Conservation (phyloP, 2,888 invertebrate species). For the Caradrina clavipalpis region DNA sequence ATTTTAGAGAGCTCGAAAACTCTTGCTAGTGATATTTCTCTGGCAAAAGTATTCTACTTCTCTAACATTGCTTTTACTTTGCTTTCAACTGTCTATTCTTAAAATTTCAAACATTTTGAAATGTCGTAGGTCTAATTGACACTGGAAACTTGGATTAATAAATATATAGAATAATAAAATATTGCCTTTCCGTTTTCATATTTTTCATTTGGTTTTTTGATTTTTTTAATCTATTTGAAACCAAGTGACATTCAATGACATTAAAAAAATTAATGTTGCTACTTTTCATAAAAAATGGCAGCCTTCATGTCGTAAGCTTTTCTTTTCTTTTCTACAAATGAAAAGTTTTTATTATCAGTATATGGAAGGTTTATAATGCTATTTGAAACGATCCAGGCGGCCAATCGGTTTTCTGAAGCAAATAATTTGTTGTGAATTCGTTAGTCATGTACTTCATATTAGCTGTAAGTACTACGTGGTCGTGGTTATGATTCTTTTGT, state of each 20-base stretch:
- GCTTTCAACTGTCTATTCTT: too few relatives aligned
- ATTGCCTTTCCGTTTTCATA: too few relatives aligned
- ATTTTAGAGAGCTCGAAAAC: too few relatives aligned
- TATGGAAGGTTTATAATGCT: slow-evolving; percentile 81
- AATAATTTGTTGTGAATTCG: slow-evolving; percentile 74
- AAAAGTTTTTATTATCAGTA: slow-evolving; percentile 84
- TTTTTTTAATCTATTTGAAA: slow-evolving; percentile 26
- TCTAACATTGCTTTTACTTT: too few relatives aligned
- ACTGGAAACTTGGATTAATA: too few relatives aligned
- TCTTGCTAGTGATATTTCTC: too few relatives aligned
- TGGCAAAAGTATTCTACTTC: too few relatives aligned
- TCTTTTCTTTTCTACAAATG: slow-evolving; percentile 83
- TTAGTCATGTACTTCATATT: slow-evolving; percentile 81
- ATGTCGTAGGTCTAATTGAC: too few relatives aligned
- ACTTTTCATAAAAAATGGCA: slow-evolving; percentile 87
- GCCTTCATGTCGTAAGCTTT: slow-evolving; percentile 90
- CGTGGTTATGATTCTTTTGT: slow-evolving; percentile 86
- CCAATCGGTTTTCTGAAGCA: slow-evolving; percentile 71
- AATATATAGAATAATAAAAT: too few relatives aligned
- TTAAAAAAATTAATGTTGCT: slow-evolving; percentile 78
- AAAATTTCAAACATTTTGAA: too few relatives aligned
- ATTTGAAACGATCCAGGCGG: slow-evolving; percentile 76
- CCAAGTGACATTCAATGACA: slow-evolving; percentile 64
- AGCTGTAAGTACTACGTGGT: slow-evolving; percentile 89
- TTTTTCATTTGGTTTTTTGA: not conserved